Evolutionary conservation across 2,113 vertebrate species (phyloP), one percentile per base, ranked within the genome.

Genomic region (Thalassoma bifasciatum): DNA sequence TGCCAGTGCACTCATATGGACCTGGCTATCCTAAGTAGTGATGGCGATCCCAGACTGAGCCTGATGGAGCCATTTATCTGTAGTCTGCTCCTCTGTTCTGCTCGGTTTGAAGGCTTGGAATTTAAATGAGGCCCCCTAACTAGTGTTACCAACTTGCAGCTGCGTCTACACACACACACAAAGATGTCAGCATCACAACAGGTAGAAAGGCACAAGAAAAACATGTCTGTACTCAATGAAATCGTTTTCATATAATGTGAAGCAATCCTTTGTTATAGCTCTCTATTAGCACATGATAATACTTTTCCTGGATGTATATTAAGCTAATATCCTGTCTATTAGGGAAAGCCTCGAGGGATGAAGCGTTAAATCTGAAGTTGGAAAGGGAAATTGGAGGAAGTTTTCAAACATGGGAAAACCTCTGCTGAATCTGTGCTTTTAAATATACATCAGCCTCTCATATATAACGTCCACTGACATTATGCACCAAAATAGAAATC

Each of bases 61-160:
- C 85, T 85, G 77, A 77, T 87, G 85, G 85, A 91, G 90, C 84
- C 90, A 88, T 90, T 91, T 88, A 89, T 90, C 87, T 88, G 67
- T 61, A 81, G 83, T 85, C 82, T 88, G 85, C 56, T 90, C 81
- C 72, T 91, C 86, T 68, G 89, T 90, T 91, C 86, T 91, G 90
- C 90, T 86, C 87, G 89, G 68, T 79, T 90, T 85, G 75, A 66
- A 84, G 26, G 77, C 79, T 85, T 86, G 82, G 86, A 91, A 91
- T 89, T 88, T 89, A 89, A 90, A 90, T 87, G 86, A 89, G 84
- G 58, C 84, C 84, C 53, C 82, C 81, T 82, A 83, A 84, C 81
- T 87, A 77, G 88, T 85, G 63, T 84, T 86, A 86, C 86, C 57
- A 75, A 62, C 79, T 77, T 46, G 63, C 86, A 88, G 81, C 89